Base-by-base conservation (phyloP, 2,113 vertebrate species). In the Dinomys branickii region DNA sequence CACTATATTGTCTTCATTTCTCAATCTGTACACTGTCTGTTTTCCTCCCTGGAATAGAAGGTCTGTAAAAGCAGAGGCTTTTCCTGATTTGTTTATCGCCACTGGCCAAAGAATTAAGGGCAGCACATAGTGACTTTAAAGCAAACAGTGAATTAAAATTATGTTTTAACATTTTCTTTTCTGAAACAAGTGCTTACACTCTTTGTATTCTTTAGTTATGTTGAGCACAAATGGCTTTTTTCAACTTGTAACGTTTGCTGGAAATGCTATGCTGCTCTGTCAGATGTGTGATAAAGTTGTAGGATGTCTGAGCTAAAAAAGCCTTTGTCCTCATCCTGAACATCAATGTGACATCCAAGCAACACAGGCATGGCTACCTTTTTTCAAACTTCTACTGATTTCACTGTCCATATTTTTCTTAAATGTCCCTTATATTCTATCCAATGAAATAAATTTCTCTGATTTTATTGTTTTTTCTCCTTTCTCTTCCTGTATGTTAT, bases 271-370 rank as follows among this genome's bases (percentile, higher is more conserved):
- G 30, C 4, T 7, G 5, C 26, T 59, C 9, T 20, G 9, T 77
- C 24, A 90, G 26, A 41, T 28, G 14, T 8, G 6, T 1, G 11
- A 50, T 35, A 20, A 75, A 22, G 30, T 14, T 22, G 4, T 7
- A 47, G n/a, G n/a, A 81, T 28, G 47, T 61, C 59, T 12, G 10
- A 50, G 73, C 22, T 19, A 3, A 28, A n/a, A 1, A 1, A 4
- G 63, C 3, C 28, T 75, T n/a, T 10, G 38, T 65, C 71, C 5
- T 85, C 20, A 30, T 10, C 67, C 61, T 71, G 85, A 44, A 47
- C 10, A 47, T 14, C 22, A 3, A 0, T 8, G 30, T 47, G 14
- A 54, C 35, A 47, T 22, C 41, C 28, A 11, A 1, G 2, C 5
- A 3, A 88, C 9, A 4, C 13, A 4, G 56, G 7, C 20, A 28